Percentiles rank a stretch among this genome's conserved stretches.
phyloP scores from a whole-genome alignment of 2,113 vertebrate genomes.

The Neogale vison region DNA sequence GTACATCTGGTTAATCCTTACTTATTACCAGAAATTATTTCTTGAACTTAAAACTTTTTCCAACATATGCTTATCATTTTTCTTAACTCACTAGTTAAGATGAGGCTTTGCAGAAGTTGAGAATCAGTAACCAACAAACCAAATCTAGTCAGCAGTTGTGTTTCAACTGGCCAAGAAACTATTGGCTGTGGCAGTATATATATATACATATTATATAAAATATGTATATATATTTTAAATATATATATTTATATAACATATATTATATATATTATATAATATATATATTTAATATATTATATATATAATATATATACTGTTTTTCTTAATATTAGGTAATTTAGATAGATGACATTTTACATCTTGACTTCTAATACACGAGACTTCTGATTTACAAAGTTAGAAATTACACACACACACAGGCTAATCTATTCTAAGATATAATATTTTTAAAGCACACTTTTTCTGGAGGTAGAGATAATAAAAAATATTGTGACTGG shows the following conservation, averaged over 20 bases:
- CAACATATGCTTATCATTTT: not conserved
- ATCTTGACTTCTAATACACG: not conserved
- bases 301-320: no score
- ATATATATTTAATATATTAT: no score
- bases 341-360: not conserved
- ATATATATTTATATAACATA: no score
- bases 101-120: no score
- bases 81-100: not conserved
- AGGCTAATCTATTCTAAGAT: slow-evolving; percentile 1
- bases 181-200: no score
- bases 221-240: no score
- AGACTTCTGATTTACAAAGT: not conserved
- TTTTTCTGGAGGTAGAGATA: not conserved
- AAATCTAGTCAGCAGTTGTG: no score
- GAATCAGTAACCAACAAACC: no score
- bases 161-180: no score
- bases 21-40: not conserved
- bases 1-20: not conserved
- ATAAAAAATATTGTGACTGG: not conserved
- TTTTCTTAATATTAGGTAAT: not conserved
- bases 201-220: no score
- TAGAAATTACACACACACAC: not conserved
- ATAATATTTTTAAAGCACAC: not conserved
- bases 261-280: no score
- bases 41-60: not conserved